These are phyloP conservation scores for Hylaeus anthracinus DNA, from an alignment of 1,140 invertebrate genomes.

Conservation along the genomic window DNA sequence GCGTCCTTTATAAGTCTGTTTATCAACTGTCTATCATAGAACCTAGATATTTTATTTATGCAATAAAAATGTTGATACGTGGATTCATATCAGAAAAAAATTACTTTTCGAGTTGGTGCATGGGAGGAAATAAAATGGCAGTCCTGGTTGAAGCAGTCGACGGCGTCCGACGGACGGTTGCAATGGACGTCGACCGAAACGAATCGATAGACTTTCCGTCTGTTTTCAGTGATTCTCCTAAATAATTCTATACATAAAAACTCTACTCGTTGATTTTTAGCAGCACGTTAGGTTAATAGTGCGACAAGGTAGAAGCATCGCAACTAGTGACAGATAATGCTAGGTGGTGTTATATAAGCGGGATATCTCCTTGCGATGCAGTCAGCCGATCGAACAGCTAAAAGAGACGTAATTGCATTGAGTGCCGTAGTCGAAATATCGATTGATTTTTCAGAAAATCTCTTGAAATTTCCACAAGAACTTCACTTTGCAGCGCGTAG, in stretches of 20 bases:
- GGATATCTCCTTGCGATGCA: slow-evolving; percentile 28
- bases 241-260: background rate
- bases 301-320: background rate
- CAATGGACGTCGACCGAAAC: too few species aligned
- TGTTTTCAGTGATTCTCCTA: background rate
- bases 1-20: background rate
- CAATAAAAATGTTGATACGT: background rate
- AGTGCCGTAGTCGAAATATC: background rate
- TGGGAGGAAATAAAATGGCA: background rate
- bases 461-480: background rate
- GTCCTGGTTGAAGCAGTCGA: background rate
- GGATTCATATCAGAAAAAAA: too few species aligned
- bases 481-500: too few species aligned
- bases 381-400: slow-evolving; percentile 19
- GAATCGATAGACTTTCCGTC: background rate
- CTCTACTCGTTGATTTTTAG: background rate
- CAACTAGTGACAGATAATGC: slow-evolving; percentile 16
- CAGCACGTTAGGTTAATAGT: background rate
- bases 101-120: background rate
- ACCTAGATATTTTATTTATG: background rate
- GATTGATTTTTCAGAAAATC: background rate
- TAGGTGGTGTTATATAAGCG: slow-evolving; percentile 15
- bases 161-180: slow-evolving; percentile 21
- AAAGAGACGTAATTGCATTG: slow-evolving; percentile 8
- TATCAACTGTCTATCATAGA: background rate